These are phyloP conservation scores for Mystacides longicornis DNA, from an alignment of 2,888 invertebrate species.

Conservation along the genomic window DNA sequence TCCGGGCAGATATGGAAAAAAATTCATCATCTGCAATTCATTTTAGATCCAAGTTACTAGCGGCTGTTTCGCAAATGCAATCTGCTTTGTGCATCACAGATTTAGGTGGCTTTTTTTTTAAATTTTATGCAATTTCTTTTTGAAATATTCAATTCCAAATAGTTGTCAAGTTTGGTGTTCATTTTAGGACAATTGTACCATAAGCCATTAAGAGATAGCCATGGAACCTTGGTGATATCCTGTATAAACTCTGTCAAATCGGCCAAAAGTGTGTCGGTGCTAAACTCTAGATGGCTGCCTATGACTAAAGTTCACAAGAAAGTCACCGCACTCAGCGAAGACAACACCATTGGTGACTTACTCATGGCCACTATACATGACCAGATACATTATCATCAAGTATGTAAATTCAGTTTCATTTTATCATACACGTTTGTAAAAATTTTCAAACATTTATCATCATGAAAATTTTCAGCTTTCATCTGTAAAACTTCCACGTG, in stretches of 20 bases:
- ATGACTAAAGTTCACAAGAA: conserved; percentile 78
- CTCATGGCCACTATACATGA: conserved; percentile 83
- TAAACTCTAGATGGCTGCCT: conserved; percentile 90
- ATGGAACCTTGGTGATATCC: conserved; percentile 86
- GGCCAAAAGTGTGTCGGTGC: conserved; percentile 78
- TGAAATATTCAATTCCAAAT: too few species aligned
- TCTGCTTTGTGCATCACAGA: conserved; percentile 86
- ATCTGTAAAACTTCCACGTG: conserved; percentile 71
- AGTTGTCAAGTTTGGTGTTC: too few species aligned
- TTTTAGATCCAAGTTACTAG: conserved; percentile 84
- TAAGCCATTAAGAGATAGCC: conserved; percentile 79
- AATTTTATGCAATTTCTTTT: conserved; percentile 9
- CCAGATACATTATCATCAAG: conserved; percentile 58
- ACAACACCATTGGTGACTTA: conserved; percentile 72
- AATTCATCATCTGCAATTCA: conserved; percentile 85
- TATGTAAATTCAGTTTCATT: conserved; percentile 26
- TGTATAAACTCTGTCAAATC: conserved; percentile 72
- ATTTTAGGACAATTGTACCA: conserved; percentile 75
- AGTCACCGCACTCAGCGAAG: conserved; percentile 63
- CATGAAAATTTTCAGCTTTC: conserved; percentile 55
- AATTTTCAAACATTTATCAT: background rate
- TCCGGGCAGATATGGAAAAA: conserved; percentile 92
- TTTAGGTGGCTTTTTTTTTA: conserved; percentile 48
- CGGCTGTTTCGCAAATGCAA: conserved; percentile 90
- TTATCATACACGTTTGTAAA: background rate